Percentiles rank a stretch among this genome's conserved stretches.
Conservation (phyloP, 1,140 invertebrate genomes). For the Phenacoccus solenopsis region DNA sequence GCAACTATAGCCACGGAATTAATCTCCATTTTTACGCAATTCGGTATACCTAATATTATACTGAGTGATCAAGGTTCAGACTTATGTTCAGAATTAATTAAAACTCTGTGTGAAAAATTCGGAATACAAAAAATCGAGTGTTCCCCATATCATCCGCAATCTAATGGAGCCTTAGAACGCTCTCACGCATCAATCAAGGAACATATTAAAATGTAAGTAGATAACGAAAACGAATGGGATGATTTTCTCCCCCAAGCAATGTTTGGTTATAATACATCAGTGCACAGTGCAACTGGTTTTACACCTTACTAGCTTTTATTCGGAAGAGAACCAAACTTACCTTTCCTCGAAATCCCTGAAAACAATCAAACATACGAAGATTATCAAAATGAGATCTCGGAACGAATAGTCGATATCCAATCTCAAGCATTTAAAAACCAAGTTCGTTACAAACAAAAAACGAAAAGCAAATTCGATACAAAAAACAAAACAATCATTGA, state of each 20-base stretch:
- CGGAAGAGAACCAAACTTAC: no score
- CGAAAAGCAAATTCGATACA: not conserved
- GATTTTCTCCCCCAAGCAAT: conserved; percentile 21
- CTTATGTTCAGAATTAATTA: conserved; percentile 20
- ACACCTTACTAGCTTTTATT: no score
- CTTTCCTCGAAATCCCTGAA: no score
- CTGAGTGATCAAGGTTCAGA: conserved; percentile 23
- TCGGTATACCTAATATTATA: conserved; percentile 24
- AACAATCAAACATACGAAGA: not conserved
- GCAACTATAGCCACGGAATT: conserved; percentile 19
- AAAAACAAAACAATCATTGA: not conserved
- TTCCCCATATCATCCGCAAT: conserved; percentile 34
- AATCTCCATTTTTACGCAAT: conserved; percentile 22
- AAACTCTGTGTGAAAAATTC: conserved; percentile 27
- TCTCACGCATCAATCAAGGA: conserved; percentile 12
- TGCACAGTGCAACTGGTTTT: not conserved
- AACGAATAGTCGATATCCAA: no score
- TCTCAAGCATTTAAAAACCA: no score
- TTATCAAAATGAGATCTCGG: not conserved
- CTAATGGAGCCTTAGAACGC: conserved; percentile 27
- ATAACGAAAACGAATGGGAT: conserved; percentile 27
- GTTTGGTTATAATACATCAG: conserved; percentile 8
- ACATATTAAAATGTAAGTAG: conserved; percentile 21
- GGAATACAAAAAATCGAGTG: conserved; percentile 23
- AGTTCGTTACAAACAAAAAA: not conserved